These are phyloP conservation scores for Emydocephalus ijimae DNA, from an alignment of 2,113 vertebrate genomes.

Conservation along the genomic window DNA sequence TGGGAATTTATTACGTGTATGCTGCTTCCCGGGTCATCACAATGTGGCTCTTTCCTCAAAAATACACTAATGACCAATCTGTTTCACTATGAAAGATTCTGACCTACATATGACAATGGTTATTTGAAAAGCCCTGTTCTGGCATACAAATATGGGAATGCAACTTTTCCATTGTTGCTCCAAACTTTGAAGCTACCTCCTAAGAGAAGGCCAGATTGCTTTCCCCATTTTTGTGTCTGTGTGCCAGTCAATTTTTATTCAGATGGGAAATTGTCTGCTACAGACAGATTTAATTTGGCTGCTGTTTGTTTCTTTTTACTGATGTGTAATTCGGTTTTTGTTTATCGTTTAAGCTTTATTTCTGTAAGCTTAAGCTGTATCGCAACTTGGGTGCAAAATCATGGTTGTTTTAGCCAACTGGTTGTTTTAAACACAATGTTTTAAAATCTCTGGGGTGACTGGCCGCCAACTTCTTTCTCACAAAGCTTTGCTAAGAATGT, in stretches of 20 bases:
- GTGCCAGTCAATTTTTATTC: background rate
- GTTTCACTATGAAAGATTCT: background rate
- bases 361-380: background rate
- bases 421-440: background rate
- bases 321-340: background rate
- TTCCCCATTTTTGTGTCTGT: background rate
- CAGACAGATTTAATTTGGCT: background rate
- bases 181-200: background rate
- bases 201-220: background rate
- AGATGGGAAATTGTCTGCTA: background rate
- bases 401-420: background rate
- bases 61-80: background rate
- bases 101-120: background rate
- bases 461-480: background rate
- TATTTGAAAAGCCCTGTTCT: background rate
- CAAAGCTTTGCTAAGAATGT: fast-evolving
- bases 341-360: background rate
- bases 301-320: background rate
- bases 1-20: too few relatives aligned
- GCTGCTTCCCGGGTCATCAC: too few relatives aligned
- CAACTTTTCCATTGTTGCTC: background rate
- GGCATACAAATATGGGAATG: background rate
- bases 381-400: background rate
- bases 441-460: fast-evolving
- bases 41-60: background rate